Conservation (phyloP, 2,113 vertebrate species). For the Trinectes maculatus region DNA sequence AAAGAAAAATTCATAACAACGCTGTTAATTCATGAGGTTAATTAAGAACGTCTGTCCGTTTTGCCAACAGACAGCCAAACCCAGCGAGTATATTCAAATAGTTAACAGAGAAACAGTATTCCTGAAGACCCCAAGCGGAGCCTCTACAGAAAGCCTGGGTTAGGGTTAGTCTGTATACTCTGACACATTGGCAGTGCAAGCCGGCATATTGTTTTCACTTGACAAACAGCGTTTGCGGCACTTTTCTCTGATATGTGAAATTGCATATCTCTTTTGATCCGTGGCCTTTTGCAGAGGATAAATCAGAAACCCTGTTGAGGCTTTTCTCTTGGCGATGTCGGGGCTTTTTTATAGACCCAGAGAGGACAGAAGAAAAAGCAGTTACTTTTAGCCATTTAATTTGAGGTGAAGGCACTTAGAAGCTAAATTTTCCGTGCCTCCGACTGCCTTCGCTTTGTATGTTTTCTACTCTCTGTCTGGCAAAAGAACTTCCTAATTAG, state of each 20-base stretch:
- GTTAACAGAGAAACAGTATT: no score
- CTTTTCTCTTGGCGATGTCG: conserved; percentile 26
- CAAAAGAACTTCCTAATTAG: conserved; percentile 52
- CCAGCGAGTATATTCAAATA: no score
- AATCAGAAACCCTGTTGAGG: conserved; percentile 36
- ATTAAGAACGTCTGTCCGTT: background rate
- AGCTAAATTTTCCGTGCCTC: background rate
- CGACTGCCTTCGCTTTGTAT: background rate
- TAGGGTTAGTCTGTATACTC: conserved; percentile 37
- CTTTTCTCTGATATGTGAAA: conserved; percentile 61
- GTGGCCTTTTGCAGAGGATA: conserved; percentile 35
- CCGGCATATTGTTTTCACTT: conserved; percentile 55
- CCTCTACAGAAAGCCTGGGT: conserved; percentile 11
- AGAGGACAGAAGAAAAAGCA: conserved; percentile 11
- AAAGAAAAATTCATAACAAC: no score
- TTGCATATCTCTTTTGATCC: conserved; percentile 64
- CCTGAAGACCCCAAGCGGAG: conserved; percentile 13
- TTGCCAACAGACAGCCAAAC: background rate
- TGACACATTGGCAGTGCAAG: conserved; percentile 41
- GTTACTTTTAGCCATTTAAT: conserved; percentile 41
- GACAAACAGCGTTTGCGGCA: conserved; percentile 47
- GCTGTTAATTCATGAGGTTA: no score
- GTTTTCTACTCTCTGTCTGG: conserved; percentile 4
- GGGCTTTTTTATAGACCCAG: conserved; percentile 28
- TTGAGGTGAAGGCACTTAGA: conserved; percentile 25